Conservation (phyloP, 2,888 invertebrate genomes). For the Rosalia funebris region DNA sequence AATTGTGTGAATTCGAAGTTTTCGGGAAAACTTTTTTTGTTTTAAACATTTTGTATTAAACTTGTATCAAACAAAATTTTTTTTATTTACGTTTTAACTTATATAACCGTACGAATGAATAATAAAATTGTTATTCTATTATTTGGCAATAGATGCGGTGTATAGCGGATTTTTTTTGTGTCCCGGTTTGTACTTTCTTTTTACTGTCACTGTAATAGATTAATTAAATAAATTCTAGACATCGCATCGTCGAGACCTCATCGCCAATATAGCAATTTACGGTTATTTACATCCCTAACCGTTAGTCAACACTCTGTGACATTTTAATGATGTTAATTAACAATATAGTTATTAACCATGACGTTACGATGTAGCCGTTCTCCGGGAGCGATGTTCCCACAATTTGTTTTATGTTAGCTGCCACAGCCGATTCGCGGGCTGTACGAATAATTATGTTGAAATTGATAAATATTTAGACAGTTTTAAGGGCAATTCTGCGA, state of each 20-base stretch:
- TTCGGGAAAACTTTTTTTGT: no score
- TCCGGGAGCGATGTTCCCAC: neutral
- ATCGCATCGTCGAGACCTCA: neutral
- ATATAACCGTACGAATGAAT: no score
- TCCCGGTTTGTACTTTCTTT: no score
- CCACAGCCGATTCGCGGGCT: neutral
- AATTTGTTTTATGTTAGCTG: neutral
- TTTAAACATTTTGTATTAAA: no score
- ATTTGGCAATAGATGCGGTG: no score
- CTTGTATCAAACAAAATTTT: no score
- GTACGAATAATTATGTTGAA: neutral
- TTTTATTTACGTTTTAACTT: no score
- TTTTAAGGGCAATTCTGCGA: no score
- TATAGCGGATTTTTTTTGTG: no score
- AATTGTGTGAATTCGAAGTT: no score
- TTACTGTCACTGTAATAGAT: no score
- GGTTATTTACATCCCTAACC: constrained; percentile 13
- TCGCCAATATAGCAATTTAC: constrained; percentile 4
- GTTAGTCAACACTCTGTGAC: constrained; percentile 15
- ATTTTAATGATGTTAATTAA: constrained; percentile 13
- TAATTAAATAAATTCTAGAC: neutral
- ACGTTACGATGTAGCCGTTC: neutral
- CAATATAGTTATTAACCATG: neutral
- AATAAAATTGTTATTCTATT: no score
- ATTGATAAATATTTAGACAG: neutral